Evolutionary conservation across 2,113 vertebrate species (phyloP), one percentile per base, ranked within the genome.

Genomic region (Takifugu bimaculatus): DNA sequence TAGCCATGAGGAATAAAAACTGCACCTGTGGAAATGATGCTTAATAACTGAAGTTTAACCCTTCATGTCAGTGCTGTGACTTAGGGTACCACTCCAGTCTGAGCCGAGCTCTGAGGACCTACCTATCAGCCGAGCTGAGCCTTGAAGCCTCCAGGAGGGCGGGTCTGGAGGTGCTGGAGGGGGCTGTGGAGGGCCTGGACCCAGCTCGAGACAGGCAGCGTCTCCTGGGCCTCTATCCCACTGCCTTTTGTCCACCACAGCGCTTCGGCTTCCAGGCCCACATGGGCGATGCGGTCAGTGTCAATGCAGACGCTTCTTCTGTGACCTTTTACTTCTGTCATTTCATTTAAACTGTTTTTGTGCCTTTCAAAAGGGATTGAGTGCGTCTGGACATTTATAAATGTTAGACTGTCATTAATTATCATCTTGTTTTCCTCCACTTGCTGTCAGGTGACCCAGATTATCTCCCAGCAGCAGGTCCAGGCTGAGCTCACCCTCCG

Each of bases 51-150:
- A 39, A 10, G 35, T 39, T 39, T 39, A 10, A 9, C 35, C 9
- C 35, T 10, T 39, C 7, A 5, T 39, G 14, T 26, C 85, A 99
- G 96, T 98, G 96, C 83, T 99, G 95, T 74, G 96, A 99, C 89
- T 91, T 99, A 85, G 97, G 97, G 85, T 99, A 99, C 85, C 97
- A 99, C 6, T 94, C 95, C 78, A 97, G 94, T 90, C 91, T 99
- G 82, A 98, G 96, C 86, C 91, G 97, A 85, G 94, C 95, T 13
- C 85, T 99, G 54, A 93, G 94, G 87, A 99, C 97, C 2, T 99
- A 97, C 80, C 93, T 99, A 50, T 99, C 97, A 45, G 97, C 97
- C 3, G 97, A 99, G 60, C 95, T 98, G 80, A 97, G 97, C 82
- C 92, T 99, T 72, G 97, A 99, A 88, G 96, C 95, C 56, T 98